Conservation (phyloP, 2,888 invertebrate species). For the Anthophora plumipes region DNA sequence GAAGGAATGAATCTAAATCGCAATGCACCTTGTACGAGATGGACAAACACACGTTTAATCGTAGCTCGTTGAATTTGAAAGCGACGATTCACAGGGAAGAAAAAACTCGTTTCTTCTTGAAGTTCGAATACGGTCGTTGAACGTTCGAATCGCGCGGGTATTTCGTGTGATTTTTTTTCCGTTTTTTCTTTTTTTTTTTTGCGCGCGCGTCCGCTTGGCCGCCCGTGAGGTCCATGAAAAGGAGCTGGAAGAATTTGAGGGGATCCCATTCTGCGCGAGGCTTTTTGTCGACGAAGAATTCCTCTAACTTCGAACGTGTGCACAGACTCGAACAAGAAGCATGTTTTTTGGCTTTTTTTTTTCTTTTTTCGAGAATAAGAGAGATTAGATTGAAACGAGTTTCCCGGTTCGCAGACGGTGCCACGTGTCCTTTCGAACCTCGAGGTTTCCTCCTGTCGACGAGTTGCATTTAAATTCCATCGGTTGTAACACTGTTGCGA, state of each 20-base stretch:
- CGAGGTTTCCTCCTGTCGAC: slow-evolving; percentile 7
- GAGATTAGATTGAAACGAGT: slow-evolving; percentile 33
- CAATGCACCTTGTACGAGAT: background rate
- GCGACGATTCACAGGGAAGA: slow-evolving; percentile 42
- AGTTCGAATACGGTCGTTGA: slow-evolving; percentile 20
- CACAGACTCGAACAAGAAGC: slow-evolving; percentile 1
- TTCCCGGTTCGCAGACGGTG: slow-evolving; percentile 14
- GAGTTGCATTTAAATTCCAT: slow-evolving; percentile 30
- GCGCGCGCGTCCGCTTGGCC: too few species aligned
- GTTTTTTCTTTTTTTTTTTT: background rate
- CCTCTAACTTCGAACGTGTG: background rate
- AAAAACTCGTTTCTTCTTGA: slow-evolving; percentile 49
- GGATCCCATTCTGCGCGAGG: slow-evolving; percentile 3
- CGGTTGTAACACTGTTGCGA: slow-evolving; percentile 15
- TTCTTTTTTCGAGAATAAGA: background rate
- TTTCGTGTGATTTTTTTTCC: too few species aligned
- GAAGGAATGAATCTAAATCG: slow-evolving; percentile 6
- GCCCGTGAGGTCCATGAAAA: background rate
- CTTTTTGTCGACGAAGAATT: slow-evolving; percentile 31
- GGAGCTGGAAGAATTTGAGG: background rate
- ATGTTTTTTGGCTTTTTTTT: too few species aligned
- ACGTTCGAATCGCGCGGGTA: slow-evolving; percentile 5
- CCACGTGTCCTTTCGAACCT: slow-evolving; percentile 13
- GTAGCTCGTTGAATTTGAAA: slow-evolving; percentile 43
- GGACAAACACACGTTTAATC: background rate